Base-by-base conservation (phyloP, 2,113 vertebrate genomes). In the Tenebrosternarchus preto region DNA sequence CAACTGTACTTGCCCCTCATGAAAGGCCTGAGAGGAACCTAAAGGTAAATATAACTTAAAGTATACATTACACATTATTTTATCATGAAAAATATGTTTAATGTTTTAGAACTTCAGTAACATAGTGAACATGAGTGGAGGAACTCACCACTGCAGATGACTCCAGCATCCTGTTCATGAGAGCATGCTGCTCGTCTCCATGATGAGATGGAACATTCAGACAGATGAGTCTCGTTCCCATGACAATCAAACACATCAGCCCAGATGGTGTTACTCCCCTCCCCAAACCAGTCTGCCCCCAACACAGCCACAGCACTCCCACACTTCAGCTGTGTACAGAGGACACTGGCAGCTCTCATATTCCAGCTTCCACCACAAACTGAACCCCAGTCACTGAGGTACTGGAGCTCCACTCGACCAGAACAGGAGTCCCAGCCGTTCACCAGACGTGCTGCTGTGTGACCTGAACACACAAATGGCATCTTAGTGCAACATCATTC, bases 181-280 rank as follows among this genome's bases (percentile, higher is more conserved):
- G 81, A 78, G 20, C 39, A 68, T 31, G 59, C 61, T 33, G 68
- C 46, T 64, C 76, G 81, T 73, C 80, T 70, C 79, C 76, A 85
- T 56, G 72, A 73, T 33, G 82, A 75, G 25, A 81, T 69, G 39
- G 79, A 39, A 81, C 84, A 87, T 71, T 85, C 29, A 77, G 67
- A 81, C 31, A 86, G 76, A 29, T 59, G 24, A 24, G 76, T 79
- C 70, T 87, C 86, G 43, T 74, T 86, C 22, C 84, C 86, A 6
- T 80, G 75, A 83, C 86, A 87, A 74, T 78, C 66, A 76, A 86
- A 87, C 59, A 73, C 66, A 81, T 87, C 86, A 31, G 82, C 69
- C 80, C 82, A 79, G 43, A 83, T 81, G 19, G 50, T 46, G 29
- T 33, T 55, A 46, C 20, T 84, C 59, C 83, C 82, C 56, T 76